phyloP scores from a whole-genome alignment of 2,888 invertebrate species.

The Mystacides longicornis region DNA sequence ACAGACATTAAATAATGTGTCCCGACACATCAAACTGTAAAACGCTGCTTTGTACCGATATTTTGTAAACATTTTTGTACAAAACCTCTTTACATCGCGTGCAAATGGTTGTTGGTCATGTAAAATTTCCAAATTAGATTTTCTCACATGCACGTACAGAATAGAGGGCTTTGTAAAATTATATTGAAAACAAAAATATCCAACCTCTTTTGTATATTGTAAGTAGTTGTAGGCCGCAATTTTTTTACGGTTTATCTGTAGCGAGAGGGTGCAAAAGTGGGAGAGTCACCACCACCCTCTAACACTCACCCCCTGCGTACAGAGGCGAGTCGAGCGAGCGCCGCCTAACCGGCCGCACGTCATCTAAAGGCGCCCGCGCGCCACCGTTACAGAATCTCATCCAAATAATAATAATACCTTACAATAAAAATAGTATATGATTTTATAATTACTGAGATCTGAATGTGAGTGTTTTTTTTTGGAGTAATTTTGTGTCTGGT shows the following conservation, averaged over 20 bases:
- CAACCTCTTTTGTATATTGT: too few relatives aligned
- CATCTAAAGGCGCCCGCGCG: slow-evolving; percentile 17
- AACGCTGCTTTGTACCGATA: too few relatives aligned
- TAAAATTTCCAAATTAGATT: neutral
- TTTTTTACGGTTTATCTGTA: slow-evolving; percentile 15
- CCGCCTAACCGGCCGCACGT: slow-evolving; percentile 20
- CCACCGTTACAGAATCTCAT: slow-evolving; percentile 14
- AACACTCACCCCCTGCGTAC: neutral
- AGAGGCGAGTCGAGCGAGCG: slow-evolving; percentile 19
- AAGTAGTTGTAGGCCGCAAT: slow-evolving; percentile 5
- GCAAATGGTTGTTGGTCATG: neutral
- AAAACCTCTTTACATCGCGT: neutral
- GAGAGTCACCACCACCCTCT: neutral
- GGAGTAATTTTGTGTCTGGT: too few relatives aligned
- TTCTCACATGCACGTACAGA: neutral
- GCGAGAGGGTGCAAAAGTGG: neutral
- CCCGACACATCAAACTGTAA: too few relatives aligned
- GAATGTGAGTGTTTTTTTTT: too few relatives aligned
- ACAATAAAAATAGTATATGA: too few relatives aligned
- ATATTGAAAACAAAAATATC: neutral
- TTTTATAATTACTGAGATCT: too few relatives aligned
- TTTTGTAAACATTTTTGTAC: too few relatives aligned
- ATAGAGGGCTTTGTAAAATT: too few relatives aligned
- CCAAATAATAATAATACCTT: too few relatives aligned
- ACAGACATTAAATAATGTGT: too few relatives aligned